phyloP scores from a whole-genome alignment of 2,113 vertebrate species.

The Siphamia tubifer region DNA sequence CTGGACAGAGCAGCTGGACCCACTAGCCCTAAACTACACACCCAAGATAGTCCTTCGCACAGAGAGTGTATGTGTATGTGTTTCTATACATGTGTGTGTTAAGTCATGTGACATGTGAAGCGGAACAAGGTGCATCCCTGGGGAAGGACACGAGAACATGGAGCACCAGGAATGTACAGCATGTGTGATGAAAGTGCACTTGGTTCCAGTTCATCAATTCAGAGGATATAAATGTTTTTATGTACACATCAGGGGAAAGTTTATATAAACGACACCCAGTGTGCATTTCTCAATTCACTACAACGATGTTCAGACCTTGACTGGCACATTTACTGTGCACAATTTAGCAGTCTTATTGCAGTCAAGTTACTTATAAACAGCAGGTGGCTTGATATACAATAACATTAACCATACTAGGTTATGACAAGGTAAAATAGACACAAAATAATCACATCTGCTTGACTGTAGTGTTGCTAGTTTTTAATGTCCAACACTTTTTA shows the following conservation, averaged over 20 bases:
- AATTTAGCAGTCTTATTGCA: slow-evolving; percentile 8
- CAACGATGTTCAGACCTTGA: slow-evolving; percentile 22
- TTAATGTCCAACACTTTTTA: too few relatives aligned
- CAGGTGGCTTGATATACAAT: slow-evolving; percentile 12
- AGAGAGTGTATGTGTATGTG: background rate
- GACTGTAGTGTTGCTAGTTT: background rate
- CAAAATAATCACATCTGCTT: background rate
- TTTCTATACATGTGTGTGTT: slow-evolving; percentile 9
- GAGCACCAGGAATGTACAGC: slow-evolving; percentile 39
- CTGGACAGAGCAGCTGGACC: slow-evolving; percentile 65
- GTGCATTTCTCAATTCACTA: slow-evolving; percentile 21
- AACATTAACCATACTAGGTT: background rate
- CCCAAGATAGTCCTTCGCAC: slow-evolving; percentile 35
- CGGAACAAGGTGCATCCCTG: slow-evolving; percentile 12
- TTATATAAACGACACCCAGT: slow-evolving; percentile 20
- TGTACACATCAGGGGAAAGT: slow-evolving; percentile 25
- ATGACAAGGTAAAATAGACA: background rate
- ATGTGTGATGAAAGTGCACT: slow-evolving; percentile 51
- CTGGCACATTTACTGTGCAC: slow-evolving; percentile 12
- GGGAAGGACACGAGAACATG: slow-evolving; percentile 26
- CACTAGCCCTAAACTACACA: slow-evolving; percentile 49
- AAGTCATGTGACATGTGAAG: slow-evolving; percentile 14
- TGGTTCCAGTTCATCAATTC: slow-evolving; percentile 52
- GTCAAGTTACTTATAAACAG: slow-evolving; percentile 26
- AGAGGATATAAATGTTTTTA: slow-evolving; percentile 50